Evolutionary conservation across 2,113 vertebrate genomes (phyloP).

Genomic region (Rhinichthys klamathensis): DNA sequence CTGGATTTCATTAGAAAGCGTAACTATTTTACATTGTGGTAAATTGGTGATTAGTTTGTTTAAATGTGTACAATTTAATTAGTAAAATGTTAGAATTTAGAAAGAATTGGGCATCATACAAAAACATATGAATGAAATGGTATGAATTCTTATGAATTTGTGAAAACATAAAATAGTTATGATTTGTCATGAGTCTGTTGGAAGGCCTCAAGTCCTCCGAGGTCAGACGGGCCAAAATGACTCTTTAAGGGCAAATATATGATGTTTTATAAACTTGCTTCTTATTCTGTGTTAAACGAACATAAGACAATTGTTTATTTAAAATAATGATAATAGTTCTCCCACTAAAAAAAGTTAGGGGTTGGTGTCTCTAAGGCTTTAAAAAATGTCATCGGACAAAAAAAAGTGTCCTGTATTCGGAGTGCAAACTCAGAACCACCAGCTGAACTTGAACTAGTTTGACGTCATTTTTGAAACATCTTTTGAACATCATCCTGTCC

Average conservation of each 20-base stretch:
- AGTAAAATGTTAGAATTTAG: background rate
- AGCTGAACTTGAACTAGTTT: background rate
- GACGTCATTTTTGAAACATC: background rate
- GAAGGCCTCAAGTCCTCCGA: too few species aligned
- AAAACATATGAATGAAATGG: background rate
- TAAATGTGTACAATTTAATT: background rate
- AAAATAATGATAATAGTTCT: background rate
- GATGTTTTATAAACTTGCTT: background rate
- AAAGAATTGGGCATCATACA: background rate
- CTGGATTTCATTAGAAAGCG: background rate
- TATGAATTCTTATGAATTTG: too few species aligned
- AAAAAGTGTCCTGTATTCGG: background rate
- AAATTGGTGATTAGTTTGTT: background rate
- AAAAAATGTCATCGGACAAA: background rate
- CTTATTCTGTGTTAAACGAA: background rate
- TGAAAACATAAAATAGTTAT: too few species aligned
- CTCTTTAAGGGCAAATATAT: background rate
- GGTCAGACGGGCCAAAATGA: background rate
- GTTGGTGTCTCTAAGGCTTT: background rate
- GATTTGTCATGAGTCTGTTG: too few species aligned
- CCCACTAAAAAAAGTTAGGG: background rate
- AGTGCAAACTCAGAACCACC: background rate
- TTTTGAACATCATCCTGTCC: background rate
- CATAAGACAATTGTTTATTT: background rate
- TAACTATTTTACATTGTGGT: background rate